Evolutionary conservation across 2,888 invertebrate species (phyloP).

Genomic region (Drosophila testacea): DNA sequence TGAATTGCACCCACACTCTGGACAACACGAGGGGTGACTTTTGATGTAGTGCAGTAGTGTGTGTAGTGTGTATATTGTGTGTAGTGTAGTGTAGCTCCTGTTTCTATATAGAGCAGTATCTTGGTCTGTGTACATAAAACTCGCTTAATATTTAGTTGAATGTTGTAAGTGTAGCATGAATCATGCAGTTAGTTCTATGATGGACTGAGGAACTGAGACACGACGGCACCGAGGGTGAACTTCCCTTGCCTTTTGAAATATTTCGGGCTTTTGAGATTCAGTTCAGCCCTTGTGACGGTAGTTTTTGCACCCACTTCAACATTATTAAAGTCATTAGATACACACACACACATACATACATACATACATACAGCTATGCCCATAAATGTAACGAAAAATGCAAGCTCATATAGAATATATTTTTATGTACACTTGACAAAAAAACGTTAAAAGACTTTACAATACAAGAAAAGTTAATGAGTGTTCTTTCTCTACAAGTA

Average conservation of each 20-base stretch:
- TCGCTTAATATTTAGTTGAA: constrained; percentile 69
- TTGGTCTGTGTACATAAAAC: constrained; percentile 21
- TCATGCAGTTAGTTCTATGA: constrained; percentile 48
- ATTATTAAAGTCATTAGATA: constrained; percentile 71
- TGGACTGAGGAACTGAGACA: constrained; percentile 38
- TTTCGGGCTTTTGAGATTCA: constrained; percentile 25
- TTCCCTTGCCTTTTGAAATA: neutral
- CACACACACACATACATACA: constrained; percentile 22
- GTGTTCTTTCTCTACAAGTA: neutral
- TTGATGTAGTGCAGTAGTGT: constrained; percentile 3
- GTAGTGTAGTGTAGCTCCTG: constrained; percentile 3
- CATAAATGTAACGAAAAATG: constrained; percentile 9
- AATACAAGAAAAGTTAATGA: neutral
- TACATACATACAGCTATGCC: no score
- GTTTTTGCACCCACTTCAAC: constrained; percentile 64
- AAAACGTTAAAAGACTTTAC: neutral
- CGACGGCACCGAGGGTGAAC: constrained; percentile 42
- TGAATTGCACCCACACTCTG: constrained; percentile 2
- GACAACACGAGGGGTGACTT: constrained; percentile 21
- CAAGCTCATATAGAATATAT: constrained; percentile 6
- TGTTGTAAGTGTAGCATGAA: constrained; percentile 69
- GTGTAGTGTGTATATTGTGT: constrained; percentile 3
- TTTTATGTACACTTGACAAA: constrained; percentile 26
- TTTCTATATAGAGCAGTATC: neutral
- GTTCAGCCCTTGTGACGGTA: constrained; percentile 48